A percentile compares a stretch with the other conserved stretches of the same genome.
phyloP scores from a whole-genome alignment of 2,797 vertebrate genomes.

The Eremophila alpestris region DNA sequence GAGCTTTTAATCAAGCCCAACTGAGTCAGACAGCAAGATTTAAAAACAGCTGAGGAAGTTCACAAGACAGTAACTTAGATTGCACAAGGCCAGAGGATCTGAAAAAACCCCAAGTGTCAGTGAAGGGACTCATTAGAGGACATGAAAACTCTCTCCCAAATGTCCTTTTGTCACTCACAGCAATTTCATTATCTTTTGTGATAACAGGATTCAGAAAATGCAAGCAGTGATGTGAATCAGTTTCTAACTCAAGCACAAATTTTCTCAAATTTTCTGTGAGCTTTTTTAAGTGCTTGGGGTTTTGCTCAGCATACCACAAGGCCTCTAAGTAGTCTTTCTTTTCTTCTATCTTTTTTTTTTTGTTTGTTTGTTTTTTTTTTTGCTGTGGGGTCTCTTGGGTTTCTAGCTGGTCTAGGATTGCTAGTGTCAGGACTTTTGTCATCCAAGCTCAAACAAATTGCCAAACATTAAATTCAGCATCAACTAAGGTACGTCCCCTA shows the following conservation, averaged over 20 bases:
- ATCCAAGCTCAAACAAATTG: neutral
- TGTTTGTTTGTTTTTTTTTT: neutral
- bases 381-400: neutral
- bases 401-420: neutral
- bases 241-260: neutral
- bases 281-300: neutral
- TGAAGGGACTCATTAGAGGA: constrained; percentile 8
- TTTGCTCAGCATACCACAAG: neutral
- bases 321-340: neutral
- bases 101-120: neutral
- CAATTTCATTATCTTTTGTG: constrained; percentile 43
- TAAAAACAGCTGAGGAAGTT: neutral
- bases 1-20: constrained; percentile 28
- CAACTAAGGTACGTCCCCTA: neutral
- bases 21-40: neutral
- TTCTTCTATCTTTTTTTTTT: neutral
- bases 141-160: neutral
- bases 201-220: constrained; percentile 23
- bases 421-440: neutral
- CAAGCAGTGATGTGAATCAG: neutral
- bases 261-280: neutral
- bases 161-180: neutral
- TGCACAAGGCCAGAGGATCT: neutral
- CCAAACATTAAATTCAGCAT: neutral
- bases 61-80: neutral